A percentile compares a stretch with the other conserved stretches of the same genome.
Evolutionary conservation across 2,797 vertebrate species (phyloP).

Genomic region (Dicrostonyx torquatus): DNA sequence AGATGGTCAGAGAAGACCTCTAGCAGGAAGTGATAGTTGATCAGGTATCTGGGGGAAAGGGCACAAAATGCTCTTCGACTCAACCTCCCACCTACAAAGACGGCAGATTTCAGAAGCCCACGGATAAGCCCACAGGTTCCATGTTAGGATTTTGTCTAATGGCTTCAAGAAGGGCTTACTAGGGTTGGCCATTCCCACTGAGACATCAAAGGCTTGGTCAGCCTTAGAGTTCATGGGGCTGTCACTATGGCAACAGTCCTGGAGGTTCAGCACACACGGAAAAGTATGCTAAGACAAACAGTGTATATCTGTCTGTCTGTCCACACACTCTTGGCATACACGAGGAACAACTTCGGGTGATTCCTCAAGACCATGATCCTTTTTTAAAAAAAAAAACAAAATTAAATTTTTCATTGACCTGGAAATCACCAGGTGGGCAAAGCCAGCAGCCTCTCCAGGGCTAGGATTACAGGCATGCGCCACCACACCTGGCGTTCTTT

Average conservation of each 20-base stretch:
- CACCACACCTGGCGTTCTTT: not conserved
- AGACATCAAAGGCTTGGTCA: not conserved
- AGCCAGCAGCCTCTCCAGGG: not conserved
- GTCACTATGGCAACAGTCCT: not conserved
- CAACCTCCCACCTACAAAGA: not conserved
- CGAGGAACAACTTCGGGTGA: not conserved
- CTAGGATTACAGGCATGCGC: not conserved
- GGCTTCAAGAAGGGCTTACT: not conserved
- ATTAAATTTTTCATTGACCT: not conserved
- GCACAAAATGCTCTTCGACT: not conserved
- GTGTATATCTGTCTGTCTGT: not conserved
- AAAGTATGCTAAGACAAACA: not conserved
- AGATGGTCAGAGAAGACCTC: not conserved
- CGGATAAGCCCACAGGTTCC: not conserved
- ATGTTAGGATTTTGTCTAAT: not conserved
- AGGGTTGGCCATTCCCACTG: not conserved
- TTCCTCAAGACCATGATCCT: not conserved
- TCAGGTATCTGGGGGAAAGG: constrained; percentile 2
- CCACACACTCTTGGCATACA: not conserved
- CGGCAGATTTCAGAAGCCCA: not conserved
- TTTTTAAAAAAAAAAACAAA: not conserved
- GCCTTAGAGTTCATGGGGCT: not conserved
- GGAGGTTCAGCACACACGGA: not conserved
- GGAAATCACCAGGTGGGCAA: not conserved
- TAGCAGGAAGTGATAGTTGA: constrained; percentile 16